phyloP scores from a whole-genome alignment of 2,797 vertebrate genomes.

The Characodon lateralis region DNA sequence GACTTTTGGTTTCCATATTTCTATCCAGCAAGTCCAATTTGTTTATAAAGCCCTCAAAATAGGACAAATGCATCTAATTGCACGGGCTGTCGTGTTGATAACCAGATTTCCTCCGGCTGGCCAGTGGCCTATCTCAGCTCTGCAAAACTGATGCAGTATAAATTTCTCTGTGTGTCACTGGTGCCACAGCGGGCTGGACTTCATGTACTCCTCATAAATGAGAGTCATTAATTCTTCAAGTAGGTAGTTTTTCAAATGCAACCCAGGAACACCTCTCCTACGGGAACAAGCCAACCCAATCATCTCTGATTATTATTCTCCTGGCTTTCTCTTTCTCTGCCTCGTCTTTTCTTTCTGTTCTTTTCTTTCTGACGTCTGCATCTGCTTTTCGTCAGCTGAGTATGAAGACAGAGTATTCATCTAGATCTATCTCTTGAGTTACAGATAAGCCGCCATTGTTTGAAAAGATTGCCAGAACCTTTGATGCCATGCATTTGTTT shows the following conservation, averaged over 20 bases:
- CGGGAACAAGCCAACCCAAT: conserved; percentile 52
- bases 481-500: conserved; percentile 53
- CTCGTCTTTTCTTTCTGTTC: background rate
- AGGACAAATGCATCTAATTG: conserved; percentile 55
- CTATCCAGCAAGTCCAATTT: conserved; percentile 22
- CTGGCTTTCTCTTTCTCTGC: background rate
- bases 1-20: conserved; percentile 28
- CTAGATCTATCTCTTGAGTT: conserved; percentile 56
- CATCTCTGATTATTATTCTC: conserved; percentile 35
- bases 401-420: conserved; percentile 51
- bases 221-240: conserved; percentile 75
- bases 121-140: conserved; percentile 57
- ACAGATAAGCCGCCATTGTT: conserved; percentile 59
- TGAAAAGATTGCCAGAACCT: conserved; percentile 55
- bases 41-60: conserved; percentile 42
- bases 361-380: conserved; percentile 7
- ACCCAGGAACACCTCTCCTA: conserved; percentile 42
- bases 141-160: conserved; percentile 54
- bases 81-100: conserved; percentile 66
- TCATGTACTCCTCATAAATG: conserved; percentile 68
- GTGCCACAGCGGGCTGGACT: conserved; percentile 63
- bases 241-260: conserved; percentile 55
- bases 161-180: conserved; percentile 60
- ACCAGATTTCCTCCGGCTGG: conserved; percentile 69
- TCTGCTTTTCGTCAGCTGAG: conserved; percentile 33